Evolutionary conservation across 2,888 invertebrate species (phyloP), one percentile per base, ranked within the genome.

Genomic region (Microdon myrmicae): DNA sequence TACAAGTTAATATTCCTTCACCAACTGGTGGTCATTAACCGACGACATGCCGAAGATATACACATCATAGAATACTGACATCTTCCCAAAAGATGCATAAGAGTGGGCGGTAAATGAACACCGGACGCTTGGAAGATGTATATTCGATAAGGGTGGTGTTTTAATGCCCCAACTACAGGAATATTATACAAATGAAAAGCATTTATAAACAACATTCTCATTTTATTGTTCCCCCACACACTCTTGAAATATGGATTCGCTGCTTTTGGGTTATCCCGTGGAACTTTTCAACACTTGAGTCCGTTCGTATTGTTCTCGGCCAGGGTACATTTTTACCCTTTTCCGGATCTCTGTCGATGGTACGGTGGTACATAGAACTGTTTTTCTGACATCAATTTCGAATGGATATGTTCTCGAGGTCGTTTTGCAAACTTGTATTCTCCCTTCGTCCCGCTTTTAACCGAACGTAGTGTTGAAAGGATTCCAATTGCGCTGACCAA

Each of bases 401-500:
- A 25, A 16, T 22, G 20, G 16, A 45, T 45, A 12, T 38, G 25
- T 10, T 26, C 28, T 29, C 19, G n/a, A 28, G 29, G 47, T 44
- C 23, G 17, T 38, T 22, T 44, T 53, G 44, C 32, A 38, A 49
- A 53, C 29, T 29, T 53, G 37, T 47, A 53, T 59, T 41, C 51
- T 47, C 39, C 13, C 19, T 4, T 16, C 22, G n/a, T 10, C 28
- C 8, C 22, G 4, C 22, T n/a, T n/a, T n/a, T n/a, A n/a, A 6
- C 7, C 26, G 31, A 35, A 38, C 19, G 10, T 43, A 48, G 53
- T 53, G 31, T 44, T 25, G 49, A 56, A 61, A 64, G 53, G 58
- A 47, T 43, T 58, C 47, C 47, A 64, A 58, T 64, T 47, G 51
- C 47, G 32, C 58, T 64, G 64, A 64, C 64, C 64, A 64, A 64